These are phyloP conservation scores for Calameuta filiformis DNA, from an alignment of 2,888 invertebrate genomes.

Conservation along the genomic window DNA sequence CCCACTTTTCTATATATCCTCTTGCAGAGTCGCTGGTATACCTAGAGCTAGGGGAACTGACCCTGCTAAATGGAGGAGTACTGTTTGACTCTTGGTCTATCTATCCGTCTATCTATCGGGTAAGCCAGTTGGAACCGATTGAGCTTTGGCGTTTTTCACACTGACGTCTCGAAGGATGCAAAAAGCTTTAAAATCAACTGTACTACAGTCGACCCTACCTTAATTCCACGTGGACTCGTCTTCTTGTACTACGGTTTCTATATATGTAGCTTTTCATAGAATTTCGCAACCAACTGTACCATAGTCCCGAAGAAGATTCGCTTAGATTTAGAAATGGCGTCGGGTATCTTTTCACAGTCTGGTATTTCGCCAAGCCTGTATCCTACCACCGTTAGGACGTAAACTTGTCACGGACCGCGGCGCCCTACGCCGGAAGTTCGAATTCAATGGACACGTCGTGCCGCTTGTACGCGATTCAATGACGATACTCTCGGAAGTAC, in stretches of 20 bases:
- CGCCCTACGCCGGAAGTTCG: conserved; percentile 27
- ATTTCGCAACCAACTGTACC: background rate
- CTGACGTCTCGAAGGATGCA: background rate
- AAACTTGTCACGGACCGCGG: conserved; percentile 34
- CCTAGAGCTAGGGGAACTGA: background rate
- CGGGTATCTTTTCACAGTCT: background rate
- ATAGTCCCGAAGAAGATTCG: background rate
- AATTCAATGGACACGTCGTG: conserved; percentile 21
- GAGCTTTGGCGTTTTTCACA: background rate
- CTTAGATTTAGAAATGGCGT: background rate
- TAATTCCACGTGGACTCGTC: background rate
- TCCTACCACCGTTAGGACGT: conserved; percentile 26
- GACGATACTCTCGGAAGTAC: conserved; percentile 10
- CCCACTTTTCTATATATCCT: conserved; percentile 20
- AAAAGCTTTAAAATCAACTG: background rate
- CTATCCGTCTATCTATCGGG: background rate
- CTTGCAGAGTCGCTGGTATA: background rate
- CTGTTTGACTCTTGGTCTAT: background rate
- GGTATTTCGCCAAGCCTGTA: background rate
- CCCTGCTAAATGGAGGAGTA: background rate
- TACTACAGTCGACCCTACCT: background rate
- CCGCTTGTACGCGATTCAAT: conserved; percentile 9
- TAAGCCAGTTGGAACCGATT: background rate
- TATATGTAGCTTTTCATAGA: background rate
- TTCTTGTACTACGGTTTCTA: background rate